phyloP scores from a whole-genome alignment of 1,140 invertebrate species.

The Drosophila mojavensis region DNA sequence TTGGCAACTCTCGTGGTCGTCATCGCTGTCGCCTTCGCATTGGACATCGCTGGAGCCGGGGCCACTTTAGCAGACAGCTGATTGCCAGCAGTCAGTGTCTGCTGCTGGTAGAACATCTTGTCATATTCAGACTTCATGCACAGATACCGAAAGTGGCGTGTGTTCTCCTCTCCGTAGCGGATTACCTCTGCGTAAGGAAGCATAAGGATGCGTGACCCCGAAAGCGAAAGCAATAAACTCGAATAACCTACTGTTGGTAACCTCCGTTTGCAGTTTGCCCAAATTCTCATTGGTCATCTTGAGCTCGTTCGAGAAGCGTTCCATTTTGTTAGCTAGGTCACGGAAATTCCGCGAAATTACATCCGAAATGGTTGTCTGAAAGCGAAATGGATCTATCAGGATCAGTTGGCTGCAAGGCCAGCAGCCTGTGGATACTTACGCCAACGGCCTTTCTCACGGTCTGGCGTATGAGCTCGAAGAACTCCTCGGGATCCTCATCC shows the following conservation, averaged over 20 bases:
- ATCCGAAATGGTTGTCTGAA: slow-evolving; percentile 60
- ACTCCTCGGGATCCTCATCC: slow-evolving; percentile 79
- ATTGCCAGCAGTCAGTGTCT: slow-evolving; percentile 46
- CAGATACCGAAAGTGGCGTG: slow-evolving; percentile 77
- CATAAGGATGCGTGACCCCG: background rate
- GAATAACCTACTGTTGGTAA: slow-evolving; percentile 66
- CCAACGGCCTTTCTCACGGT: slow-evolving; percentile 72
- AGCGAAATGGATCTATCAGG: background rate
- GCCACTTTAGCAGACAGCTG: slow-evolving; percentile 20
- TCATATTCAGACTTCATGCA: slow-evolving; percentile 84
- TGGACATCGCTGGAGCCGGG: slow-evolving; percentile 10
- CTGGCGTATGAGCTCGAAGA: slow-evolving; percentile 73
- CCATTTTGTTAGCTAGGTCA: slow-evolving; percentile 68
- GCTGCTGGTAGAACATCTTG: slow-evolving; percentile 82
- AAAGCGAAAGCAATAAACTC: background rate
- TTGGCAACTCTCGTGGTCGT: slow-evolving; percentile 21
- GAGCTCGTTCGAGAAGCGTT: slow-evolving; percentile 64
- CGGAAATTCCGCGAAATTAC: slow-evolving; percentile 64
- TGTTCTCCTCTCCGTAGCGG: slow-evolving; percentile 79
- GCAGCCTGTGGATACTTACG: slow-evolving; percentile 32
- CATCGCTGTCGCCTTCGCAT: background rate
- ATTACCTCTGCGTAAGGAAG: slow-evolving; percentile 54
- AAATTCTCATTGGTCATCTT: slow-evolving; percentile 67
- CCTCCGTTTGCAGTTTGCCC: slow-evolving; percentile 57
- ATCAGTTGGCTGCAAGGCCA: background rate